Evolutionary conservation across 2,113 vertebrate species (phyloP).

Genomic region (Platycercus adscitus): DNA sequence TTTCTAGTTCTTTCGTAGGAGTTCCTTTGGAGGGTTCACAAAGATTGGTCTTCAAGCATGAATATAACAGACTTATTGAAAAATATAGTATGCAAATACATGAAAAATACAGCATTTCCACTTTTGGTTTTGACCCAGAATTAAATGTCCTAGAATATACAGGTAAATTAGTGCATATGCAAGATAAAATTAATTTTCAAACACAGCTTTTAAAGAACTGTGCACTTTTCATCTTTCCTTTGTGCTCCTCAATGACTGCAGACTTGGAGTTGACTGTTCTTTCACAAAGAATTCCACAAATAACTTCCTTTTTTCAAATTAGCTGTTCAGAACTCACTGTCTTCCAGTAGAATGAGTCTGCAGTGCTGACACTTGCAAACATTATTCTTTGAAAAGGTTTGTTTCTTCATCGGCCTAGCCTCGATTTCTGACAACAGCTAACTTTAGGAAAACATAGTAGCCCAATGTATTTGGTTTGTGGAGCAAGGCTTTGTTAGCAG

Average conservation of each 20-base stretch:
- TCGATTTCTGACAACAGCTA: not conserved
- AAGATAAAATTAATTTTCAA: not conserved
- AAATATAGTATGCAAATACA: not conserved
- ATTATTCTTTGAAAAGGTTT: not conserved
- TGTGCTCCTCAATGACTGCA: not conserved
- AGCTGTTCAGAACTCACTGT: not conserved
- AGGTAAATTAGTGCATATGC: not conserved
- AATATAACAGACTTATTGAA: not conserved
- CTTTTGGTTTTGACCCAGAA: not conserved
- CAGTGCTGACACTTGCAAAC: not conserved
- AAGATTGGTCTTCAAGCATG: not conserved
- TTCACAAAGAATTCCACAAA: not conserved
- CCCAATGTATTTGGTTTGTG: not conserved
- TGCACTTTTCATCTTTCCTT: not conserved
- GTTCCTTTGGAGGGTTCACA: not conserved
- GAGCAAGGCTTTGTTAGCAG: not conserved
- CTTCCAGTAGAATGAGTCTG: not conserved
- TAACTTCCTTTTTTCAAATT: not conserved
- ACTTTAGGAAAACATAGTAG: not conserved
- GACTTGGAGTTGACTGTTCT: not conserved
- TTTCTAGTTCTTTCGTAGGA: not conserved
- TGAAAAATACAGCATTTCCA: not conserved
- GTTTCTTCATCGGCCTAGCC: not conserved
- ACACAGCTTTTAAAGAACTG: not conserved
- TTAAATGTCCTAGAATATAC: not conserved